Base-by-base conservation (phyloP, 2,113 vertebrate genomes). In the Poeciliopsis retropinna region DNA sequence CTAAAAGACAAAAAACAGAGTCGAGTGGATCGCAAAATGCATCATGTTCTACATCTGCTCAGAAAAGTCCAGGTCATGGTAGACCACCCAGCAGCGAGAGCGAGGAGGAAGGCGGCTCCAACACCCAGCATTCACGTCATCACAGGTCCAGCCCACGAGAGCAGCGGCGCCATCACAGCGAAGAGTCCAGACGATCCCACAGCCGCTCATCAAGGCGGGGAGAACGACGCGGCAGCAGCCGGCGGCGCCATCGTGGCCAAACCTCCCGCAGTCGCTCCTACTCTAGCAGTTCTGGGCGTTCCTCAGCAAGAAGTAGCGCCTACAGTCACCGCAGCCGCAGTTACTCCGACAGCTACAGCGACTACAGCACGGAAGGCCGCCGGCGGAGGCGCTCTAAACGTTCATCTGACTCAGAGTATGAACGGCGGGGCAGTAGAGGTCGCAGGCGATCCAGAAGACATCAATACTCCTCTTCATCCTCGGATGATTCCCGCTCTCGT, bases 291-390 rank as follows among this genome's bases (percentile, higher is more conserved):
- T 98, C 98, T 0, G 97, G 96, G 0, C 96, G 94, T 0, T 98
- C 97, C 68, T 96, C 97, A 0, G 97, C 93, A 1, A 95, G 92
- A 57, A 99, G 97, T 88, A 94, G 95, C 19, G 96, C 95, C 34
- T 97, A 97, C 87, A 95, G 89, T 29, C 93, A 90, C 19, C 94
- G 91, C 0, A 98, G 97, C 82, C 97, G 95, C 86, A 99, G 97
- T 87, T 98, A 98, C 88, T 97, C 96, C 0, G 97, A 99, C 75
- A 98, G 96, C 88, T 98, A 99, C 78, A 99, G 97, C 10, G 97
- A 97, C 80, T 97, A 98, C 83, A 99, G 97, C 9, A 94, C 95
- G 14, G 94, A 17, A 78, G 93, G 85, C 3, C 91, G 72, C 70
- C 62, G 89, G 2, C 86, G 83, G 25, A 85, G 89, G 70, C 94